Conservation (phyloP, 2,113 vertebrate genomes). For the Addax nasomaculatus region DNA sequence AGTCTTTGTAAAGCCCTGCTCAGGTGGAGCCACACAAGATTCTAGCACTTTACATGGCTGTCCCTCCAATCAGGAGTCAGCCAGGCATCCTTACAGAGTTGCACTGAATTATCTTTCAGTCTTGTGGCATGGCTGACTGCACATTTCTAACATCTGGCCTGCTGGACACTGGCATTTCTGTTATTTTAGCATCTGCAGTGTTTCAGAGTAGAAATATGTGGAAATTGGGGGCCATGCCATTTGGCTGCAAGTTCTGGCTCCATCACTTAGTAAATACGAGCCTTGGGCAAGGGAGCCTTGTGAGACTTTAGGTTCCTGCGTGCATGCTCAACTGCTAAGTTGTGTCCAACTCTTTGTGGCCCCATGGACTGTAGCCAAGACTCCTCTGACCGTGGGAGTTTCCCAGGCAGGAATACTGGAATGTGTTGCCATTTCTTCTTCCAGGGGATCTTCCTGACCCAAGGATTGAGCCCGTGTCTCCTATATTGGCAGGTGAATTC, state of each 20-base stretch:
- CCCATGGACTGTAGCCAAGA: not conserved
- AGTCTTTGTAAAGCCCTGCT: not conserved
- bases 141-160: not conserved
- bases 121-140: not conserved
- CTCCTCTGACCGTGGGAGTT: not conserved
- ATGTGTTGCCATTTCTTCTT: not conserved
- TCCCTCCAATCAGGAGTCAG: not conserved
- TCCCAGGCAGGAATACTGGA: not conserved
- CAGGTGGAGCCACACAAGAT: not conserved
- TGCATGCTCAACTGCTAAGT: not conserved
- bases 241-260: slow-evolving; percentile 21
- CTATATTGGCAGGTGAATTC: not conserved
- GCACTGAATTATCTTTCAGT: not conserved
- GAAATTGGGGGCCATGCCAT: not conserved
- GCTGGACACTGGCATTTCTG: not conserved
- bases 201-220: slow-evolving; percentile 16
- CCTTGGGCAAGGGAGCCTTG: not conserved
- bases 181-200: not conserved
- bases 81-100: not conserved
- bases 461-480: not conserved
- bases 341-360: not conserved
- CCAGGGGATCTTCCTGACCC: not conserved
- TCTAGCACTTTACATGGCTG: not conserved
- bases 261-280: not conserved
- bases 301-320: not conserved